Evolutionary conservation across 2,888 invertebrate genomes (phyloP).

Genomic region (Ectobius pallidus): DNA sequence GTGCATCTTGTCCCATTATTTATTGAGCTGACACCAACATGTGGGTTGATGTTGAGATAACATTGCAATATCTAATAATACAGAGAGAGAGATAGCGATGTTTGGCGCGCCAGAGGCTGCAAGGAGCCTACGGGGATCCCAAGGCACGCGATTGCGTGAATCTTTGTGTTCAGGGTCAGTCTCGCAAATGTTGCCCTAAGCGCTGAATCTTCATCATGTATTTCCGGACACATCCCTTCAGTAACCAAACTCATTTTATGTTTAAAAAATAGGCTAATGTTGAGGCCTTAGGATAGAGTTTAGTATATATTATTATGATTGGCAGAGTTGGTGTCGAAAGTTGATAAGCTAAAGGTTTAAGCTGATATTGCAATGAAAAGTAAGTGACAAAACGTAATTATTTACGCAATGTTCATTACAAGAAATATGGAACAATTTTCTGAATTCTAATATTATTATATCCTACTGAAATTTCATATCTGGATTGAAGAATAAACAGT

Average conservation of each 20-base stretch:
- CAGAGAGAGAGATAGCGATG: not conserved
- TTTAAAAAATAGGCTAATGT: too few relatives aligned
- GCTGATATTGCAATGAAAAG: too few relatives aligned
- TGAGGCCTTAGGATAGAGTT: too few relatives aligned
- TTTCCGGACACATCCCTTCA: not conserved
- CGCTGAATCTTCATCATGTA: not conserved
- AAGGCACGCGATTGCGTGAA: not conserved
- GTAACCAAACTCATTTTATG: not conserved
- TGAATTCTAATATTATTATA: too few relatives aligned
- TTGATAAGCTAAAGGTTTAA: too few relatives aligned
- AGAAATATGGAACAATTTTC: too few relatives aligned
- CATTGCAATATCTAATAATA: not conserved
- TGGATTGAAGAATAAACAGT: too few relatives aligned
- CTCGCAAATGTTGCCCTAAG: not conserved
- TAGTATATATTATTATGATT: too few relatives aligned
- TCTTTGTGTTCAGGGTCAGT: not conserved
- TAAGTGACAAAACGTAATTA: too few relatives aligned
- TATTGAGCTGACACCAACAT: not conserved
- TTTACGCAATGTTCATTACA: too few relatives aligned
- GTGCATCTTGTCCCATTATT: not conserved
- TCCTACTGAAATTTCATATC: too few relatives aligned
- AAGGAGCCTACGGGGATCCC: not conserved
- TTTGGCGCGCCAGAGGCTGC: not conserved
- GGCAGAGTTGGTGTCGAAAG: too few relatives aligned
- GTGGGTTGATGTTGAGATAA: not conserved